Percentiles rank a stretch among this genome's conserved stretches.
phyloP scores from a whole-genome alignment of 2,797 vertebrate genomes.

The Sebastes umbrosus region DNA sequence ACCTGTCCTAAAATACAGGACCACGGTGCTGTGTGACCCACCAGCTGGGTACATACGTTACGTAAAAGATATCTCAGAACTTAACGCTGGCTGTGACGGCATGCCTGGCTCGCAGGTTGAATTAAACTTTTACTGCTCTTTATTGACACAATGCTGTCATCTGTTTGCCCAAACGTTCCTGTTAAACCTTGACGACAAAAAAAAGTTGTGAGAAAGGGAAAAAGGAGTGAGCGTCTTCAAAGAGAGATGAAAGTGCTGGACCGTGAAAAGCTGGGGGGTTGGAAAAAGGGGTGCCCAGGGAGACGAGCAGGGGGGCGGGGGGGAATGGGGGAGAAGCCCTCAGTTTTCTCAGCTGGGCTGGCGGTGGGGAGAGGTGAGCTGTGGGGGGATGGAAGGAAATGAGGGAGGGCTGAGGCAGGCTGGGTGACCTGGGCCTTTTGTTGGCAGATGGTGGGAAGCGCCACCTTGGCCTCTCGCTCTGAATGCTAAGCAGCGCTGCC shows the following conservation, averaged over 20 bases:
- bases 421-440: conserved; percentile 84
- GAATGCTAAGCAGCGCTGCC: conserved; percentile 85
- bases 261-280: conserved; percentile 15
- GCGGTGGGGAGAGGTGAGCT: conserved; percentile 56
- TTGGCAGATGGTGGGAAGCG: conserved; percentile 85
- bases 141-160: neutral
- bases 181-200: neutral
- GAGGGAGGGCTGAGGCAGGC: conserved; percentile 56
- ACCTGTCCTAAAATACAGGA: conserved; percentile 62
- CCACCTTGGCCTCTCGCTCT: conserved; percentile 80
- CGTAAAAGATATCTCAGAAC: neutral
- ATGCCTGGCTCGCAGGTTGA: neutral
- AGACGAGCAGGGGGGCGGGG: neutral
- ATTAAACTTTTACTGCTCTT: neutral
- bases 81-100: neutral
- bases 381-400: conserved; percentile 59
- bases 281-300: neutral
- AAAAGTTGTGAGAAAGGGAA: neutral
- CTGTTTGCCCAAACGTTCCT: neutral
- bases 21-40: conserved; percentile 21
- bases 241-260: conserved; percentile 33
- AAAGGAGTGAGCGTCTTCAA: neutral
- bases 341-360: conserved; percentile 64
- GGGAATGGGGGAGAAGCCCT: conserved; percentile 34
- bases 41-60: conserved; percentile 45